phyloP scores from a whole-genome alignment of 2,888 invertebrate genomes.

The Stenurella melanura region DNA sequence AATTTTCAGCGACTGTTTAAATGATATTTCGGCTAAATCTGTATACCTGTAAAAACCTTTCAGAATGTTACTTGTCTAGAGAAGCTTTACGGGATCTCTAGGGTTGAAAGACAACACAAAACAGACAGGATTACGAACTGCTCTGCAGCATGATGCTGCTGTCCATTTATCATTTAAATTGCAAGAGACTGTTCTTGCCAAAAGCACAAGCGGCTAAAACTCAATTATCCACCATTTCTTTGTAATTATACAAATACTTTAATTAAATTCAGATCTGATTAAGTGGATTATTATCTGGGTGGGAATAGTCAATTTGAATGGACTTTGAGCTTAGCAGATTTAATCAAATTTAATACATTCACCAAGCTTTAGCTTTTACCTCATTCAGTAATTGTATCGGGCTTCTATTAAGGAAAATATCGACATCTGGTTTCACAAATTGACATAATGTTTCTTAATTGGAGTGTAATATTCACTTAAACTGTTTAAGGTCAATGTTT shows the following conservation, averaged over 20 bases:
- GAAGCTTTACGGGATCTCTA: conserved; percentile 15
- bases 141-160: conserved; percentile 10
- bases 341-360: neutral
- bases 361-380: neutral
- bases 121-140: conserved; percentile 11
- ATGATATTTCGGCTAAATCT: neutral
- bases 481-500: no score
- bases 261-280: conserved; percentile 21
- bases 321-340: neutral
- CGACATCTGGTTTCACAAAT: neutral
- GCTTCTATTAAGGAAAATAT: neutral
- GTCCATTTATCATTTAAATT: conserved; percentile 31
- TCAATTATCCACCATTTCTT: conserved; percentile 23
- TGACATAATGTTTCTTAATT: neutral
- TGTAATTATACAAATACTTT: conserved; percentile 26
- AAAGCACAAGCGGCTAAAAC: conserved; percentile 22
- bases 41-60: conserved; percentile 8
- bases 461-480: neutral
- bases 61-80: conserved; percentile 8
- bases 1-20: neutral
- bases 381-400: neutral
- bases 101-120: conserved; percentile 30
- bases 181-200: neutral
- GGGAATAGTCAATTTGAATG: neutral
- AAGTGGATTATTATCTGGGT: conserved; percentile 5